These are phyloP conservation scores for Autographa pulchrina DNA, from an alignment of 2,888 invertebrate genomes.

Conservation along the genomic window DNA sequence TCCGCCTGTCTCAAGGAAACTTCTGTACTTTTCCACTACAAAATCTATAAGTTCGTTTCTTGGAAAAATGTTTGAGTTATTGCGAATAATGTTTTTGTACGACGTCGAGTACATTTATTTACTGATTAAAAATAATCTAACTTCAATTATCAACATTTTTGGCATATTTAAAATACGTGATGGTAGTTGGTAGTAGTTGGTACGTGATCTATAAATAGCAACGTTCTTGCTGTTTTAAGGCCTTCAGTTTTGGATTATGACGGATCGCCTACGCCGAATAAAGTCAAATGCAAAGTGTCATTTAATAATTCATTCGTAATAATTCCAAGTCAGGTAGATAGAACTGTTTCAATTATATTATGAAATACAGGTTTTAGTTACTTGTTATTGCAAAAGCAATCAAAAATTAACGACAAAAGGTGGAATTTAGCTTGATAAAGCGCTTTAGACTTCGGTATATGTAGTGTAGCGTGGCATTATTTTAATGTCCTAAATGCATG, in stretches of 20 bases:
- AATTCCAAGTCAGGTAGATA: background rate
- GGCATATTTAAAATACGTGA: no score
- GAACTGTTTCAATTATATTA: background rate
- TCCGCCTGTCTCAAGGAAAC: conserved; percentile 60
- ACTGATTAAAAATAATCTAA: no score
- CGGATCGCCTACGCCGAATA: no score
- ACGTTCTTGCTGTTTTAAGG: no score
- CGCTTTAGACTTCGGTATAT: background rate
- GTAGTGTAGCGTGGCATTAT: background rate
- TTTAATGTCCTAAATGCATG: background rate
- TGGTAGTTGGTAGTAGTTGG: no score
- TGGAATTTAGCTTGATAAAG: background rate
- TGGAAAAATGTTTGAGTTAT: background rate
- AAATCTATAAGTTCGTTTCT: conserved; percentile 31
- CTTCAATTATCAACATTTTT: no score
- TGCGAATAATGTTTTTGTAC: background rate
- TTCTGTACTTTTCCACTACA: conserved; percentile 80
- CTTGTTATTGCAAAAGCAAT: background rate
- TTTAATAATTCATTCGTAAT: background rate
- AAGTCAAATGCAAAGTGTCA: background rate
- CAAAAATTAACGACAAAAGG: background rate
- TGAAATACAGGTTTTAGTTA: background rate
- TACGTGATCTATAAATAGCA: no score
- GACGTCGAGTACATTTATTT: background rate
- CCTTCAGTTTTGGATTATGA: background rate